phyloP scores from a whole-genome alignment of 1,140 invertebrate genomes.

The Zophobas atratus region DNA sequence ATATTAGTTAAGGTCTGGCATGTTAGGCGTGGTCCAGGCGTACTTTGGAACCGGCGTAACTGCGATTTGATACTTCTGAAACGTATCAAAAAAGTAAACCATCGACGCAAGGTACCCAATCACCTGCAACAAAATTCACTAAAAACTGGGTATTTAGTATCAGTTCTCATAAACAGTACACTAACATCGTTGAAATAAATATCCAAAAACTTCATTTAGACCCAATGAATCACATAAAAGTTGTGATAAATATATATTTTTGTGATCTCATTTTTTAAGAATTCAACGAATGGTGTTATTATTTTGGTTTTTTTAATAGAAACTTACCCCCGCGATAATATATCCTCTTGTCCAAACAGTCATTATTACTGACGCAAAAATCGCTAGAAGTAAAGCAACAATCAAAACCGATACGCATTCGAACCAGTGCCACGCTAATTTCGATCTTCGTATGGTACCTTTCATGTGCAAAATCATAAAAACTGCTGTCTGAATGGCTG shows the following conservation, averaged over 20 bases:
- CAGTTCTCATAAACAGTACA: too few species aligned
- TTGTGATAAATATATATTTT: too few species aligned
- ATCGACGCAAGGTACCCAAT: constrained; percentile 6
- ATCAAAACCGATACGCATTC: constrained; percentile 42
- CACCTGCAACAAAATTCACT: constrained; percentile 13
- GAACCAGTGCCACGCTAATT: constrained; percentile 40
- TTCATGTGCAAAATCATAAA: constrained; percentile 19
- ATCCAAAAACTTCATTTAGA: background rate
- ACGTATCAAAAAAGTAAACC: constrained; percentile 37
- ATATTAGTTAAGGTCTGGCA: constrained; percentile 27
- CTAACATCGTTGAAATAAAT: background rate
- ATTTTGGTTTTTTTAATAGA: background rate
- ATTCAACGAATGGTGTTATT: background rate
- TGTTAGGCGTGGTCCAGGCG: constrained; percentile 32
- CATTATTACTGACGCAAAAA: constrained; percentile 31
- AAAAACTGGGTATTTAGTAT: too few species aligned
- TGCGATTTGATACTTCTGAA: constrained; percentile 33
- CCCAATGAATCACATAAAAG: too few species aligned
- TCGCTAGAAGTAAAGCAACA: constrained; percentile 8
- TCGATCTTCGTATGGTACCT: constrained; percentile 29
- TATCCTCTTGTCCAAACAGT: constrained; percentile 40
- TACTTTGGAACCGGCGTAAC: constrained; percentile 30
- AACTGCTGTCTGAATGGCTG: constrained; percentile 22
- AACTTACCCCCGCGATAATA: constrained; percentile 36
- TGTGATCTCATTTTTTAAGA: background rate